A percentile compares a stretch with the other conserved stretches of the same genome.
Conservation (phyloP, 2,888 invertebrate species). For the Stenichneumon culpator region DNA sequence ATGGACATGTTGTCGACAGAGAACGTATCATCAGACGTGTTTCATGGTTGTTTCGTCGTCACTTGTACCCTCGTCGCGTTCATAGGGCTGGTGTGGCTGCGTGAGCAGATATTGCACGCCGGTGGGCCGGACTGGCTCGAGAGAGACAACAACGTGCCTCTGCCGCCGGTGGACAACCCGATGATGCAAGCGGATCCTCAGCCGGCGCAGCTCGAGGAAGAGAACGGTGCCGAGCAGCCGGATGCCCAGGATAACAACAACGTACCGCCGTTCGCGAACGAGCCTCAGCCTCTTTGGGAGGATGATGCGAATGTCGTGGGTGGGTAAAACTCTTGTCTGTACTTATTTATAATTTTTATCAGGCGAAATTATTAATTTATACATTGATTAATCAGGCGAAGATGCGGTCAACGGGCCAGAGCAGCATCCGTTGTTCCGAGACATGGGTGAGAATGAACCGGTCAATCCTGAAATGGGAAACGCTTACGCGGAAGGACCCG, state of each 20-base stretch:
- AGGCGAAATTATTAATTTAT: too few relatives aligned
- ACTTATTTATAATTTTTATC: neutral
- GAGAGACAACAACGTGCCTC: constrained; percentile 87
- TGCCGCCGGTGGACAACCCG: constrained; percentile 86
- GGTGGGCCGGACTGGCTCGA: constrained; percentile 99
- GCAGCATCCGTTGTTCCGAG: constrained; percentile 66
- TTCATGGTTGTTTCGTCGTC: constrained; percentile 98
- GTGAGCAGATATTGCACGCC: constrained; percentile 99
- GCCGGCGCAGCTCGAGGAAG: constrained; percentile 73
- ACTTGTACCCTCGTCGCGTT: constrained; percentile 98
- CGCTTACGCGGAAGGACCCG: constrained; percentile 83
- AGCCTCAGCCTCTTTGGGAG: constrained; percentile 79
- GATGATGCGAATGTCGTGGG: constrained; percentile 79
- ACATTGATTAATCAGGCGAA: constrained; percentile 29
- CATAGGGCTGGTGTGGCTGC: constrained; percentile 98
- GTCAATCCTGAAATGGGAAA: constrained; percentile 85
- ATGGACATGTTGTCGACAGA: constrained; percentile 97
- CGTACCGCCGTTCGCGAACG: constrained; percentile 82
- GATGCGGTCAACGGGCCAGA: constrained; percentile 49
- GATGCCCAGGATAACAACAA: constrained; percentile 84
- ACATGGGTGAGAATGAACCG: constrained; percentile 67
- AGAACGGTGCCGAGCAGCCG: constrained; percentile 74
- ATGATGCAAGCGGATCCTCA: constrained; percentile 85
- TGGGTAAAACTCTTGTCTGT: constrained; percentile 28
- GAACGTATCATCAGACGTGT: constrained; percentile 96